Evolutionary conservation across 2,888 invertebrate genomes (phyloP).

Genomic region (Aricia artaxerxes): DNA sequence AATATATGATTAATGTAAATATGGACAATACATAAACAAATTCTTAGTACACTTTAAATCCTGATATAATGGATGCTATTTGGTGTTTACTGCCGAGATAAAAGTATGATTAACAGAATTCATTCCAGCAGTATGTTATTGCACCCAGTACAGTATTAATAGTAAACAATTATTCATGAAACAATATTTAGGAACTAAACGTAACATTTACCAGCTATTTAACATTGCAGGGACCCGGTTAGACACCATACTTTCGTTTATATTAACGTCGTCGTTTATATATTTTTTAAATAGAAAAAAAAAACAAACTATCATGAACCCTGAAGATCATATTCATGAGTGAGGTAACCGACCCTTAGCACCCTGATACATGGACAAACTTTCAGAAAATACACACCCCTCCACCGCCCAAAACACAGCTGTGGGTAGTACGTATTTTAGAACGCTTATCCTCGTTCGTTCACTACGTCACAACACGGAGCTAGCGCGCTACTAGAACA

Average conservation of each 20-base stretch:
- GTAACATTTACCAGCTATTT: neutral
- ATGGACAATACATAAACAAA: neutral
- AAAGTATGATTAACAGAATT: neutral
- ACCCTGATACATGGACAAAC: neutral
- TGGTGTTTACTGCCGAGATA: neutral
- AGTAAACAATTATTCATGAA: neutral
- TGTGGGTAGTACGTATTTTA: too few relatives aligned
- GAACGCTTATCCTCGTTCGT: neutral
- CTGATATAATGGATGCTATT: neutral
- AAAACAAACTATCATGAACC: neutral
- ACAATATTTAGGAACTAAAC: neutral
- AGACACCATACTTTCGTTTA: neutral
- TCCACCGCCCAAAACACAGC: too few relatives aligned
- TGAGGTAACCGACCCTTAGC: neutral
- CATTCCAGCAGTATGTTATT: too few relatives aligned
- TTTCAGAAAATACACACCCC: too few relatives aligned
- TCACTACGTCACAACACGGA: neutral
- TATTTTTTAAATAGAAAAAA: neutral
- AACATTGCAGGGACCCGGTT: neutral
- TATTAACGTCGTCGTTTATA: neutral
- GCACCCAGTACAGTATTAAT: neutral
- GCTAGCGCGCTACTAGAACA: neutral
- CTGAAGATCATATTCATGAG: neutral
- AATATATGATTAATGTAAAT: neutral
- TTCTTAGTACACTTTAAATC: neutral